Evolutionary conservation across 1,140 invertebrate genomes (phyloP), one percentile per base, ranked within the genome.

Genomic region (Procambarus clarkii): DNA sequence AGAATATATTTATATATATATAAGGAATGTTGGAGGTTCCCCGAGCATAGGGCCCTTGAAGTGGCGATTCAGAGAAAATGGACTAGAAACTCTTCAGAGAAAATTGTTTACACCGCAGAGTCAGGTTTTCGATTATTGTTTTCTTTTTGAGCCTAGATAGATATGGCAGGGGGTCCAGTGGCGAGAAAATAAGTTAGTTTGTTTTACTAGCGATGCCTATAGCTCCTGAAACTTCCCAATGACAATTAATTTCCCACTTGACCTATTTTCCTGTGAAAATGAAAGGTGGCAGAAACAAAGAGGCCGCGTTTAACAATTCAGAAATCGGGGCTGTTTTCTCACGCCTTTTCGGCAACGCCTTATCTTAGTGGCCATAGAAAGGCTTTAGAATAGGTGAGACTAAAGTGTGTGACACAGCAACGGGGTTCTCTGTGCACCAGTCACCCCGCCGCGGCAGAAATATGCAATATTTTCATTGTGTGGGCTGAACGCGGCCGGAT

Each of bases 231-330:
- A 77, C 21, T 9, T 34, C 21, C 45, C 64, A 15, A n/a, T 71
- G 64, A 71, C 46, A 48, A n/a, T 13, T 64, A n/a, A 44, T 21
- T 9, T 79, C 45, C 76, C 54, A 46, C 82, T 50, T 91, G 89
- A 91, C 89, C 89, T 91, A 91, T 91, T 91, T 91, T 91, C 82
- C 54, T 79, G n/a, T 80, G 76, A 86, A 91, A 91, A 91, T 91
- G 89, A 91, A 91, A 91, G 89, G 89, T 91, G 82, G 83, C 82
- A 86, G 89, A 91, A 80, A 91, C 89, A 91, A 91, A 91, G 89
- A 50, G 82, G 89, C 71, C 89, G 89, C 83, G 74, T 91, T 91
- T 46, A 85, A 24, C 11, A 69, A 18, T 18, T 13, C 21, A 69
- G 64, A 21, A 18, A 69, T 21, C 18, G 64, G 9, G 21, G 21